Evolutionary conservation across 2,797 vertebrate genomes (phyloP), one percentile per base, ranked within the genome.

Genomic region (Anguilla pacifica): DNA sequence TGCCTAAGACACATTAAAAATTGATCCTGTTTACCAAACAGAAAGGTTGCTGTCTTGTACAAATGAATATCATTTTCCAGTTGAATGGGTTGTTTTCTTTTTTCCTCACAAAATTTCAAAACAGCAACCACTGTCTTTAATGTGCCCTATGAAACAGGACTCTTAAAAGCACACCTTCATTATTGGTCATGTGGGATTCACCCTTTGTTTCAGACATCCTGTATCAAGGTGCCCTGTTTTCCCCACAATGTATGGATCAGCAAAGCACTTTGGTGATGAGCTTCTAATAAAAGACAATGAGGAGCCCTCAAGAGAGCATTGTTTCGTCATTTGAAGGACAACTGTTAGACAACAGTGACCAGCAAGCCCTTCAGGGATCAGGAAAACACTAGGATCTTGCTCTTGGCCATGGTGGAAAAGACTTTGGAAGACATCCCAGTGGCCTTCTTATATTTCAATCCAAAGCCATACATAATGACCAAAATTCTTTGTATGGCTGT

Each of bases 1-100:
- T 86, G 85, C 51, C 70, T 51, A 55, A 77, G 51, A 86, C 43
- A 43, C 51, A 86, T 55, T 81, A 79, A 79, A 86, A n/a, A 79
- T 79, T 57, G 49, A 86, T 55, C 49, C 49, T 79, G 43, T 55
- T 79, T 35, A 86, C n/a, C 49, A 79, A 86, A 31, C 11, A 55
- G 31, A 61, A 70, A 86, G 25, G 43, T 53, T 77, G n/a, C n/a
- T 49, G 79, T 25, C 31, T 84, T 84, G 49, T 53, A 84, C 28
- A 59, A 55, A 59, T 84, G 28, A 35, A 61, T 61, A 59, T 51
- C 43, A 49, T 17, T 85, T 46, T 85, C 61, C 22, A 46, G 17
- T 25, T 53, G 28, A 39, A 28, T 72, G 61, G 25, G 43, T 70
- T 74, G 49, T 19, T 39, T 74, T 9, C 31, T 74, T n/a, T 19